These are phyloP conservation scores for Cephus nigrinus DNA, from an alignment of 2,888 invertebrate genomes.

Conservation along the genomic window DNA sequence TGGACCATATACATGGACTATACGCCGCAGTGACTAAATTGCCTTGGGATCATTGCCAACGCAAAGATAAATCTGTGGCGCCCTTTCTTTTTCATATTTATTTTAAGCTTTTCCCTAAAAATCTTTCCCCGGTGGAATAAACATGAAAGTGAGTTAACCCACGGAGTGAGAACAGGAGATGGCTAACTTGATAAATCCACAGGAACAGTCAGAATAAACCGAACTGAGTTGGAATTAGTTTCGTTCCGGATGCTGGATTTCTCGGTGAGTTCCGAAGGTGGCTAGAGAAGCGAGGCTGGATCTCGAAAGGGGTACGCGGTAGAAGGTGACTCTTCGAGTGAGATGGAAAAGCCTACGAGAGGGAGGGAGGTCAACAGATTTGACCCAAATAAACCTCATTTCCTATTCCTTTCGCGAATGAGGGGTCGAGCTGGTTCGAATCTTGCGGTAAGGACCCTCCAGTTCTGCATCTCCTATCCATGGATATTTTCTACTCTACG, in stretches of 20 bases:
- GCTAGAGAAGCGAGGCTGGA: background rate
- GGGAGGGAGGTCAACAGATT: constrained; percentile 10
- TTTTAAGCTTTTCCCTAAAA: background rate
- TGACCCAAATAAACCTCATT: constrained; percentile 30
- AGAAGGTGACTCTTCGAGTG: background rate
- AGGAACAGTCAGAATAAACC: constrained; percentile 16
- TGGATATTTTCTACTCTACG: background rate
- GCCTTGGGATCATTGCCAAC: background rate
- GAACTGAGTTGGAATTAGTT: constrained; percentile 25
- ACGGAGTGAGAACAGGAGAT: background rate
- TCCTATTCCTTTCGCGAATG: constrained; percentile 17
- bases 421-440: background rate
- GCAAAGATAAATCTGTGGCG: background rate
- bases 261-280: constrained; percentile 1
- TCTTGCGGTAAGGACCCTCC: background rate
- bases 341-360: background rate
- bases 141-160: background rate
- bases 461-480: background rate
- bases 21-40: background rate
- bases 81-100: background rate
- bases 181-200: constrained; percentile 12
- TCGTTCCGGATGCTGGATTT: background rate
- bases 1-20: background rate
- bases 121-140: background rate
- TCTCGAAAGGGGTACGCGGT: background rate